Base-by-base conservation (phyloP, 2,113 vertebrate genomes). In the Gymnogyps californianus region DNA sequence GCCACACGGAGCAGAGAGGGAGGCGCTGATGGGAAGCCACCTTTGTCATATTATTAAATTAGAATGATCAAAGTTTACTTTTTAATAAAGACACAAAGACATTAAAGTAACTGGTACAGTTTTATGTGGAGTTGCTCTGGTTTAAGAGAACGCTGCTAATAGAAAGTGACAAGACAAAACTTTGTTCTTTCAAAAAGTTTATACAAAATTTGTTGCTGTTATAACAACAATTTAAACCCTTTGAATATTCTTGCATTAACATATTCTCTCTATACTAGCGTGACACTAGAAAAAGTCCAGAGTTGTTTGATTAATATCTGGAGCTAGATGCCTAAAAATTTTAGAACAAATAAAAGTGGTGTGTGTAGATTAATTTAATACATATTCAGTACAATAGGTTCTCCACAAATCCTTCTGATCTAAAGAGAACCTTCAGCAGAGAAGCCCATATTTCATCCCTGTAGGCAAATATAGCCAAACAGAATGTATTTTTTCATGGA, bases 41-140 rank as follows among this genome's bases (percentile, higher is more conserved):
- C 89, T 81, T 40, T 42, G 88, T 65, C 31, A 46, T 9, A 3
- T 46, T 66, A 77, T 49, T 15, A 61, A 93, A 55, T 0, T 67
- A 70, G 83, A 90, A 85, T 2, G 52, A 97, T 84, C 92, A 93
- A 92, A 96, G 95, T 94, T 88, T 67, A 80, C 21, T 65, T 62
- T 54, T 94, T 86, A 86, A 90, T 91, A 80, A 78, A 92, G 61
- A 76, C 67, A 62, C 57, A 9, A 40, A 46, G 77, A 80, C 69
- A 93, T 79, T 28, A 87, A 95, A 95, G 82, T 9, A 40, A 18
- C 29, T 2, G 18, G 59, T 2, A 28, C 11, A 10, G 85, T 25
- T 94, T 93, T 9, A 84, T 42, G 88, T 54, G 82, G 62, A 82
- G 81, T 15, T 5, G 54, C 89, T 94, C 93, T 81, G 78, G 38